Conservation (phyloP, 2,113 vertebrate species). For the Mus spicilegus region DNA sequence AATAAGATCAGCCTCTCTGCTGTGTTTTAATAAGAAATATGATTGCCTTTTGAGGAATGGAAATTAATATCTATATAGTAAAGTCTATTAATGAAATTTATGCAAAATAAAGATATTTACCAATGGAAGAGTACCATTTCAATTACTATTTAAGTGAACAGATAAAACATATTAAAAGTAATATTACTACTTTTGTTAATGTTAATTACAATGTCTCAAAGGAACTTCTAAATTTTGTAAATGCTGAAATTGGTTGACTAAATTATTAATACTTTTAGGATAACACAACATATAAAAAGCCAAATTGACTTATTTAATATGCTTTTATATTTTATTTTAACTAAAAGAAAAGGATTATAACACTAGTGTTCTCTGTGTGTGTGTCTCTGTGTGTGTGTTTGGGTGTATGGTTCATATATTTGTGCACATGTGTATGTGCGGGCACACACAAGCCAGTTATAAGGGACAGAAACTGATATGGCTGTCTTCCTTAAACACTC, state of each 20-base stretch:
- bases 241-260: not conserved
- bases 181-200: not conserved
- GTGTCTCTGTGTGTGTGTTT: not conserved
- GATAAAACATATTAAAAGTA: not conserved
- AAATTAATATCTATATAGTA: not conserved
- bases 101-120: not conserved
- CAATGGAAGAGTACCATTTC: not conserved
- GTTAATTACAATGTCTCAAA: not conserved
- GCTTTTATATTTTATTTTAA: not conserved
- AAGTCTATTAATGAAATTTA: not conserved
- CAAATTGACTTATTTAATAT: not conserved
- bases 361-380: not conserved
- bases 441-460: too few species aligned
- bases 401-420: not conserved
- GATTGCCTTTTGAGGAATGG: not conserved
- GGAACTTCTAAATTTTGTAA: not conserved
- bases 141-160: not conserved
- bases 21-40: slow-evolving; percentile 34
- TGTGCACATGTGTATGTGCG: not conserved
- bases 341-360: not conserved
- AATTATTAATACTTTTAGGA: not conserved
- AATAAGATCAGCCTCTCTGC: not conserved
- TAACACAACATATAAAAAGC: not conserved
- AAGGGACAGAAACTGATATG: not conserved
- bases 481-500: not conserved